Base-by-base conservation (phyloP, 2,113 vertebrate genomes). In the Microcebus murinus region DNA sequence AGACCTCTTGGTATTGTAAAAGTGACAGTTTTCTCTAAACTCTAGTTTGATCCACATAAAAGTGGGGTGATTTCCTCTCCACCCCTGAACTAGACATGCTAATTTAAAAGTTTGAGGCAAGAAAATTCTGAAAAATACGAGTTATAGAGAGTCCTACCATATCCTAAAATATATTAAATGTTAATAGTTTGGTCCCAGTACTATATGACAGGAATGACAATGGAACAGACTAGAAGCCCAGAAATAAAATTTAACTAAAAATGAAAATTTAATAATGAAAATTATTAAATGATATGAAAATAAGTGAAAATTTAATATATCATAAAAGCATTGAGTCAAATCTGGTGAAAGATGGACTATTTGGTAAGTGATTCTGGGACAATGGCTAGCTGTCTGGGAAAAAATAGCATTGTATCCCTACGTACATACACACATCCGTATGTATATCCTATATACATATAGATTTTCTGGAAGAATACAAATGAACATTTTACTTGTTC, bases 31-130 rank as follows among this genome's bases (percentile, higher is more conserved):
- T 83, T 59, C 90, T 29, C 57, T 61, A 68, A 81, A 29, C 81
- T 12, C 15, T 25, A 83, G 91, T 87, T 76, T 87, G 68, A 31
- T 55, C 57, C 59, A 42, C 39, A 39, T 76, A 39, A 77, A 92
- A 90, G 71, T 42, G 12, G 34, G 12, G 31, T 77, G 34, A 63
- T 57, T 27, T 67, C 31, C 27, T 55, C 50, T 5, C 76, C 11
- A 15, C 2, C 14, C 34, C 34, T 8, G 61, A 71, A 94, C 18
- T 63, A 63, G 42, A 96, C 48, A 70, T 14, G 2, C 87, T 81
- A 57, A 74, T 86, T 96, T 67, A 94, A 76, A 86, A 68, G n/a
- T 61, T 76, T 55, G 74, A 74, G 21, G 50, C 39, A 88, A 95
- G 73, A 89, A 95, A 90, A 86, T 89, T 85, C 57, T 65, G 48